These are phyloP conservation scores for Napeogenes sylphis DNA, from an alignment of 2,888 invertebrate genomes.

Conservation along the genomic window DNA sequence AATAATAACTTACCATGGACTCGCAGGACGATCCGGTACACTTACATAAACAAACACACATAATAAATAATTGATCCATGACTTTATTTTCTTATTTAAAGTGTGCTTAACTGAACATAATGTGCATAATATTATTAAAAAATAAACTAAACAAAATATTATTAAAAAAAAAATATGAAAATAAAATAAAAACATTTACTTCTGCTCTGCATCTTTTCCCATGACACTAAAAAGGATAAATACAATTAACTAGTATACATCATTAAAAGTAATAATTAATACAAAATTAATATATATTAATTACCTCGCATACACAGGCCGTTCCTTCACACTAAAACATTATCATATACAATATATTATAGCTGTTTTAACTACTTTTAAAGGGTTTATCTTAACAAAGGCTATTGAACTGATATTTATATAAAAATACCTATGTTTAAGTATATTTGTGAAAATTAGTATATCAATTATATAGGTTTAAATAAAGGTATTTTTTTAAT, in stretches of 20 bases:
- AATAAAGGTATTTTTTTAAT: too few species aligned
- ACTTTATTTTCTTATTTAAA: too few species aligned
- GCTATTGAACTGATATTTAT: too few species aligned
- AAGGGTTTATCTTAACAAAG: too few species aligned
- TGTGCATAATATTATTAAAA: too few species aligned
- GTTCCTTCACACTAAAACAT: slow-evolving; percentile 38
- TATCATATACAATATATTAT: not conserved
- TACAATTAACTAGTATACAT: too few species aligned
- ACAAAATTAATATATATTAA: not conserved
- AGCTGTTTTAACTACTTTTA: too few species aligned
- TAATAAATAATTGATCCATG: not conserved
- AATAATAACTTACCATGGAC: slow-evolving; percentile 12
- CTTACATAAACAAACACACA: slow-evolving; percentile 14
- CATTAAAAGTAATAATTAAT: not conserved
- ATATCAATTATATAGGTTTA: too few species aligned
- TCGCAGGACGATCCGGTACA: slow-evolving; percentile 23
- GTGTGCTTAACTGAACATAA: too few species aligned
- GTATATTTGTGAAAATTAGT: too few species aligned
- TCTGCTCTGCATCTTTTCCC: slow-evolving; percentile 23
- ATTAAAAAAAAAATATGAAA: not conserved
- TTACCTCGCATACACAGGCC: slow-evolving; percentile 38
- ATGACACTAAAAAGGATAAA: not conserved
- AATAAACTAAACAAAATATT: not conserved
- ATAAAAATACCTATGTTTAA: too few species aligned
- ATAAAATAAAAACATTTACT: slow-evolving; percentile 17